Base-by-base conservation (phyloP, 2,888 invertebrate species). In the Tryphoninae sp. region DNA sequence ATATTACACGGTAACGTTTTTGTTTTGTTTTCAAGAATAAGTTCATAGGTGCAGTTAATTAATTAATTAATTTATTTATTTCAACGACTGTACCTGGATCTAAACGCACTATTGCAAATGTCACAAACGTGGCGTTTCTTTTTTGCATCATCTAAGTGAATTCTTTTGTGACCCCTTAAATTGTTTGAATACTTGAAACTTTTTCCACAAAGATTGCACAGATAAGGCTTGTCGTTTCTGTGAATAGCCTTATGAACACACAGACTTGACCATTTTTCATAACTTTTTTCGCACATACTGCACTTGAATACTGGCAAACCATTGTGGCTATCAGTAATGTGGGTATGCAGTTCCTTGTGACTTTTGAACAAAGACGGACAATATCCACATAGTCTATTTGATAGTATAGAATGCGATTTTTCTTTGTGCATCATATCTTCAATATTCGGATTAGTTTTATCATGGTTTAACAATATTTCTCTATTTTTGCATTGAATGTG, bases 71-170 rank as follows among this genome's bases (percentile, higher is more conserved):
- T 19, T 19, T 19, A 55, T 55, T 40, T 3, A 45, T 49, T 26
- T 26, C 26, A 26, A 4, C 26, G 26, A 26, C 3, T 26, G 2
- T 86, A 90, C 90, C 88, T 88, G 42, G 91, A 91, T 55, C 93
- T 91, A 82, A 93, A 93, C 55, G 92, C 92, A 81, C 92, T 91
- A 22, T 91, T 89, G 86, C 93, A 93, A 59, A 92, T 88, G 3
- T 91, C 87, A 84, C 93, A 93, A 2, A 88, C 85, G 76, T 92
- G 92, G 3, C 87, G 86, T 68, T 92, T 92, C 72, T 90, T 90
- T 59, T 86, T 86, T 0, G 88, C 78, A 8, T 89, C 89, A 2
- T 90, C 89, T 16, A 90, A 84, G 81, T 92, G 92, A 58, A 87
- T 90, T 69, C 90, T 86, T 73, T 90, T 91, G 51, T 92, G 92